Evolutionary conservation across 2,797 vertebrate species (phyloP), one percentile per base, ranked within the genome.

Genomic region (Neoniphon sammara): DNA sequence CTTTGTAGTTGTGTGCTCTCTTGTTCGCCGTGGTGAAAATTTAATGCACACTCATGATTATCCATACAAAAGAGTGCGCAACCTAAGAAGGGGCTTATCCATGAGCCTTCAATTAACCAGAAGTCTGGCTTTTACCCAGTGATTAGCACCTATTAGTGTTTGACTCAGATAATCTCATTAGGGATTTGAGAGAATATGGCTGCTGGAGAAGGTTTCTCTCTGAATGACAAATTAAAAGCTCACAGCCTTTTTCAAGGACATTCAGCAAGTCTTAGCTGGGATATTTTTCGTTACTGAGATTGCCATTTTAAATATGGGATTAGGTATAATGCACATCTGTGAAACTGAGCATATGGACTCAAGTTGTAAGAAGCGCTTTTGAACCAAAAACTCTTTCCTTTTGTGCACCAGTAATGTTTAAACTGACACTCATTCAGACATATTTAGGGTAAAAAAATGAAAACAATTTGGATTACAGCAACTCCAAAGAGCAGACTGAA

Each of bases 91-190:
- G 46, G 21, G 59, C 52, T 75, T 70, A 70, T 72, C 11, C 5
- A 25, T 21, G 12, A 39, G 21, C 50, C 39, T 54, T 27, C 9
- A 47, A 12, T 75, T 27, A 49, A 20, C 21, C 44, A 34, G 27
- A 57, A 27, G 20, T 72, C 44, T 70, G 44, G 7, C 30, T 75
- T 60, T 75, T 66, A 69, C 56, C 64, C 31, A 7, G 0, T 23
- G 4, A 73, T 71, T 81, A 81, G 34, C 34, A 23, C 74, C 18
- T 65, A 50, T 67, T 60, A 66, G 56, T 44, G 42, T 64, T 71
- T 72, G 21, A 75, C 21, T 85, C 23, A 9, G 39, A 64, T 76
- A 75, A 82, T 75, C 72, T 36, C 39, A 58, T 65, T 46, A 68
- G 15, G n/a, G 7, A 75, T n/a, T 17, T 4, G 7, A 7, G 11